Evolutionary conservation across 2,797 vertebrate genomes (phyloP).

Genomic region (Diceros bicornis): DNA sequence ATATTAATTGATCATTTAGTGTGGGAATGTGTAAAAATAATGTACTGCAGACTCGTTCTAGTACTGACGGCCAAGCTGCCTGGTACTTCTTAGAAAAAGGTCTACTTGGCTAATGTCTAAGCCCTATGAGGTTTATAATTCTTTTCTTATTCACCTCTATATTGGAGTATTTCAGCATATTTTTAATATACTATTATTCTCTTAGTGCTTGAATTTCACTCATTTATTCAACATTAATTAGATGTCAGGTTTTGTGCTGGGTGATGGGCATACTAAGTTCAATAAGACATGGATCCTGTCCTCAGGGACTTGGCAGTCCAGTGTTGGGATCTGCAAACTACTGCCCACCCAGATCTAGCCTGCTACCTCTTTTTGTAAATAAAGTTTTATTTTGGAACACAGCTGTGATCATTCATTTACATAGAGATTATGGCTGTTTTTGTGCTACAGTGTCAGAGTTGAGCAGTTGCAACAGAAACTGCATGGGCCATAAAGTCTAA

Average conservation of each 20-base stretch:
- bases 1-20: conserved; percentile 13
- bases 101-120: not conserved
- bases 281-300: not conserved
- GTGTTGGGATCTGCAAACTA: not conserved
- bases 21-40: not conserved
- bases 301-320: not conserved
- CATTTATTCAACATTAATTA: conserved; percentile 16
- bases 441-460: not conserved
- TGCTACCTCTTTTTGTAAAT: not conserved
- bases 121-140: not conserved
- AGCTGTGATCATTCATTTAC: not conserved
- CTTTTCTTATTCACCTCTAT: not conserved
- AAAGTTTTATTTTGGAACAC: conserved; percentile 40
- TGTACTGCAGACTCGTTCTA: not conserved
- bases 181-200: not conserved
- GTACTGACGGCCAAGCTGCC: not conserved
- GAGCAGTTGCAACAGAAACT: not conserved
- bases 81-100: not conserved
- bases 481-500: not conserved
- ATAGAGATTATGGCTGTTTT: not conserved
- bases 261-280: not conserved
- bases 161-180: not conserved
- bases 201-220: not conserved
- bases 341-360: not conserved
- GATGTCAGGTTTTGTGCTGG: not conserved